These are phyloP conservation scores for Thysanoteuthis rhombus DNA, from an alignment of 2,888 invertebrate genomes.

Conservation along the genomic window DNA sequence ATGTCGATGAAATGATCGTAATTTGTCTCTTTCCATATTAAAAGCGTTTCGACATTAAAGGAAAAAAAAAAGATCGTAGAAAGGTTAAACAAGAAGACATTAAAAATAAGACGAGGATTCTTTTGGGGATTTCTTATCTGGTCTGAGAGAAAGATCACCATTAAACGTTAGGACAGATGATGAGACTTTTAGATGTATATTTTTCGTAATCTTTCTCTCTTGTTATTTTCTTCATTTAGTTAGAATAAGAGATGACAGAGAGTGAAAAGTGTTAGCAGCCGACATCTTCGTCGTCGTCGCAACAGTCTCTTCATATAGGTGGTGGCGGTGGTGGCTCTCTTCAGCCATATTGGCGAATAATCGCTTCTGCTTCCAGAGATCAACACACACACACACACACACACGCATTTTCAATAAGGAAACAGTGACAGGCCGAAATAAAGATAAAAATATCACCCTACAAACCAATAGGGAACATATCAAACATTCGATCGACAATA, in stretches of 20 bases:
- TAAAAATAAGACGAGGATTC: too few relatives aligned
- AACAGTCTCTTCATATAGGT: conserved; percentile 12
- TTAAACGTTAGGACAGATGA: neutral
- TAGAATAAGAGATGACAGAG: neutral
- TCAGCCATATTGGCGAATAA: conserved; percentile 26
- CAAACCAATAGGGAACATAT: neutral
- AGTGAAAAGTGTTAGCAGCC: neutral
- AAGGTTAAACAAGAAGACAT: conserved; percentile 12
- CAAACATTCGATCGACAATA: neutral
- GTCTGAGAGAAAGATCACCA: neutral
- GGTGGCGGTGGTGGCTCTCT: neutral
- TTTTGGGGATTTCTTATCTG: neutral
- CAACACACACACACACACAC: neutral
- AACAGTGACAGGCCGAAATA: neutral
- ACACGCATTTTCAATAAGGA: neutral
- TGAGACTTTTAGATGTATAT: neutral
- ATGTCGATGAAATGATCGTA: too few relatives aligned
- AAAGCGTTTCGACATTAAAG: neutral
- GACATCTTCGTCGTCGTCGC: conserved; percentile 12
- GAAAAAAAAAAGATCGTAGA: neutral
- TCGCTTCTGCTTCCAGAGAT: neutral
- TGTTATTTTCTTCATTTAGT: neutral
- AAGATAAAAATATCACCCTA: neutral
- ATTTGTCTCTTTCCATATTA: too few relatives aligned
- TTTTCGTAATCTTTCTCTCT: neutral